phyloP scores from a whole-genome alignment of 2,113 vertebrate genomes.

The Fukomys damarensis region DNA sequence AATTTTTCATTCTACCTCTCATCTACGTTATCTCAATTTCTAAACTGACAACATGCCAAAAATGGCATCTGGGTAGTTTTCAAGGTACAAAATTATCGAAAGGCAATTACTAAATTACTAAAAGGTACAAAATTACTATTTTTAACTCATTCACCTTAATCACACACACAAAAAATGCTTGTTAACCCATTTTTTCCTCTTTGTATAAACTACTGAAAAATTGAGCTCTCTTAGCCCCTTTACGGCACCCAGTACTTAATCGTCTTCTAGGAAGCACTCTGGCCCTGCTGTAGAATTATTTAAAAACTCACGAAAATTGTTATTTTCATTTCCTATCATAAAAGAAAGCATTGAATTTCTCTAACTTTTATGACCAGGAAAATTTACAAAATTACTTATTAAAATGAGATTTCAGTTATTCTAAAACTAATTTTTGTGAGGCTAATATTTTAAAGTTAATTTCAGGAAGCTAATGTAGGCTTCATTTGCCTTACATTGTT shows the following conservation, averaged over 20 bases:
- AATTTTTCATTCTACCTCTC: background rate
- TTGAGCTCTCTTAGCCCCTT: background rate
- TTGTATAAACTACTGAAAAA: background rate
- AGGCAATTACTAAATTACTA: background rate
- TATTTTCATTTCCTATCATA: constrained; percentile 28
- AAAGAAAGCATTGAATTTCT: constrained; percentile 53
- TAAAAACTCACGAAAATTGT: constrained; percentile 21
- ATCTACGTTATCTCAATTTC: constrained; percentile 22
- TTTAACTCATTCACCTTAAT: constrained; percentile 14
- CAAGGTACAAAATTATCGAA: background rate
- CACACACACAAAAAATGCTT: background rate
- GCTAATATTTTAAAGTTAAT: constrained; percentile 53
- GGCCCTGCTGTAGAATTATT: background rate
- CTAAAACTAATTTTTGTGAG: constrained; percentile 52
- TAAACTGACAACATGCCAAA: constrained; percentile 39
- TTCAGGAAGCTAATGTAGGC: constrained; percentile 28
- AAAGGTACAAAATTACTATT: constrained; percentile 1
- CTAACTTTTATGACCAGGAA: constrained; percentile 23
- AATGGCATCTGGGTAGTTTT: background rate
- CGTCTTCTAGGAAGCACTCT: constrained; percentile 1
- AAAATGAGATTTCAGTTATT: constrained; percentile 49
- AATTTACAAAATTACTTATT: constrained; percentile 48
- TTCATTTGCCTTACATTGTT: constrained; percentile 31
- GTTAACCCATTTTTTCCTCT: background rate
- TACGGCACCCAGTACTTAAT: background rate